Evolutionary conservation across 2,113 vertebrate genomes (phyloP).

Genomic region (Anolis carolinensis): DNA sequence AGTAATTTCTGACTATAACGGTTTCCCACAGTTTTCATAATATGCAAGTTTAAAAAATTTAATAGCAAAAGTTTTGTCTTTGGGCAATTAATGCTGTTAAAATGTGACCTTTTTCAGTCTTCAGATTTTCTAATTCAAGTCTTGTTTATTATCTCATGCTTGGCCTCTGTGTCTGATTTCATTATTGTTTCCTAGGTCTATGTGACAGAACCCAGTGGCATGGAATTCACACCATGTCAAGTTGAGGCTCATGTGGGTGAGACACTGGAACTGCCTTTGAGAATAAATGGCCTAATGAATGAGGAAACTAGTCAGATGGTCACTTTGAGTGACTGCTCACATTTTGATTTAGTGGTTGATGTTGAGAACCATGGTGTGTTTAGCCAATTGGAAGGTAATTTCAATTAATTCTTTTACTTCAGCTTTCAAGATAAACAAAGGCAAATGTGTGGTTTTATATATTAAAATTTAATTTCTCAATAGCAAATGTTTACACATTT

Average conservation of each 20-base stretch:
- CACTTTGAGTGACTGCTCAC: constrained; percentile 91
- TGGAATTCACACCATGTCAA: constrained; percentile 88
- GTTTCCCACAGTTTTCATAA: background rate
- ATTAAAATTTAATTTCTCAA: background rate
- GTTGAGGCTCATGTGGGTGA: constrained; percentile 86
- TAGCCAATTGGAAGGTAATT: constrained; percentile 81
- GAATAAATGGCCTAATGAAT: constrained; percentile 81
- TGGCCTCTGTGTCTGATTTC: background rate
- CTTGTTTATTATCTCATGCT: background rate
- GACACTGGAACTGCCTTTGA: constrained; percentile 87
- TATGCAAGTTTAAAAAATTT: background rate
- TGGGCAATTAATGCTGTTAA: too few relatives aligned
- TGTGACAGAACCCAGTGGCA: constrained; percentile 88
- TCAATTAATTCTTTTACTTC: background rate
- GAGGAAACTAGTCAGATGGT: constrained; percentile 71
- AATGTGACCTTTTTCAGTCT: background rate
- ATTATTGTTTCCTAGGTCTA: constrained; percentile 79
- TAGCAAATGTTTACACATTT: background rate
- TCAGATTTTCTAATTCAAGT: fast-evolving
- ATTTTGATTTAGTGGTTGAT: constrained; percentile 86
- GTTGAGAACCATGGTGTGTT: constrained; percentile 87
- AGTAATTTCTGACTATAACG: background rate
- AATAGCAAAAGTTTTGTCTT: background rate
- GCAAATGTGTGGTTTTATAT: background rate
- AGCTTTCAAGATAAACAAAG: background rate